Percentiles rank a stretch among this genome's conserved stretches.
phyloP scores from a whole-genome alignment of 2,113 vertebrate species.

The Notothenia coriiceps region DNA sequence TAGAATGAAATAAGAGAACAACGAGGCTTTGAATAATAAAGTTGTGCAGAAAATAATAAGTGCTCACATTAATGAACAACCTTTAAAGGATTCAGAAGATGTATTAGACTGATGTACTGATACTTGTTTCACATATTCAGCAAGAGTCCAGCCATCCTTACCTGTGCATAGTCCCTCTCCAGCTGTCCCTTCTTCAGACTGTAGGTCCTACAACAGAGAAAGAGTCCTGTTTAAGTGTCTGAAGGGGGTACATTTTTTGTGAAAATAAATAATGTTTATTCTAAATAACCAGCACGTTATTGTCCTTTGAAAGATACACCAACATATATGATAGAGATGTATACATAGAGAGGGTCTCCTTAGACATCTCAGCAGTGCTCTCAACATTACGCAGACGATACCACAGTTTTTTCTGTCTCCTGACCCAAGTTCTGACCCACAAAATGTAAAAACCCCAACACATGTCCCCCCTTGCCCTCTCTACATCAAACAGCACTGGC shows the following conservation, averaged over 20 bases:
- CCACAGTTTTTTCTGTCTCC: neutral
- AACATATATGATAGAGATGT: neutral
- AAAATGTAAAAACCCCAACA: slow-evolving; percentile 11
- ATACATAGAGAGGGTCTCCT: neutral
- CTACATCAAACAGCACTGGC: slow-evolving; percentile 35
- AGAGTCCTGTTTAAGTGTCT: neutral
- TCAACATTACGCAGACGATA: slow-evolving; percentile 13
- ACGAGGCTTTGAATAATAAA: neutral
- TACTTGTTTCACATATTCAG: neutral
- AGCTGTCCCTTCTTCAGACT: slow-evolving; percentile 97
- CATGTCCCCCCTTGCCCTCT: neutral
- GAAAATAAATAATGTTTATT: neutral
- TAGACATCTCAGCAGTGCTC: neutral
- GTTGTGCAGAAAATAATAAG: neutral
- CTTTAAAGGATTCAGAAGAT: neutral
- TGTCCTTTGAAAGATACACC: neutral
- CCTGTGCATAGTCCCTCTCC: slow-evolving; percentile 97
- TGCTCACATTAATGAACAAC: neutral
- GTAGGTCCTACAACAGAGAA: slow-evolving; percentile 88
- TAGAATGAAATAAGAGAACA: neutral
- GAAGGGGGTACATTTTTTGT: neutral
- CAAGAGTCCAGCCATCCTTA: slow-evolving; percentile 64
- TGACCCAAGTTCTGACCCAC: neutral
- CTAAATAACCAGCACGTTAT: neutral
- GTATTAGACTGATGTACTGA: neutral